Evolutionary conservation across 64 coral and sea anemone species (phyloP).

Genomic region (Acropora yongei): DNA sequence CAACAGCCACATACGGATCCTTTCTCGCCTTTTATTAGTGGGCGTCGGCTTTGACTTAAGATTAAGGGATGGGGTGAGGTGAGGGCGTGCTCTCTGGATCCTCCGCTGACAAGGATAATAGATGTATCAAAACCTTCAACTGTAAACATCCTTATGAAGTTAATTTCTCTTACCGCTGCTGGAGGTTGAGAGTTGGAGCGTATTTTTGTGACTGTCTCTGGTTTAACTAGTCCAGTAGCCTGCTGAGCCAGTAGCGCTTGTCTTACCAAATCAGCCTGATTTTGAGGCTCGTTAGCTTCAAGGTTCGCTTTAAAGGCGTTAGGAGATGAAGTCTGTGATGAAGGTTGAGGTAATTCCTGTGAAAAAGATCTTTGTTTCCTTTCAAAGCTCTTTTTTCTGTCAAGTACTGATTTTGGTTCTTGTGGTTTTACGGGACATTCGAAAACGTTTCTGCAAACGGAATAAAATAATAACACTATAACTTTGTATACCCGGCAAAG

Average conservation of each 20-base stretch:
- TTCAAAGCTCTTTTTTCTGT: slow-evolving; percentile 16
- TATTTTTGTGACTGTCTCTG: background rate
- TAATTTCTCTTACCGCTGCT: background rate
- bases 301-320: background rate
- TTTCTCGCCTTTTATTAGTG: too few species aligned
- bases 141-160: background rate
- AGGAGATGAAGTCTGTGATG: background rate
- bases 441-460: slow-evolving; percentile 1
- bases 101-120: too few species aligned
- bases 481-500: too few species aligned
- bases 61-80: too few species aligned
- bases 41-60: too few species aligned
- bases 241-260: slow-evolving; percentile 9
- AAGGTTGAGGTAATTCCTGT: background rate
- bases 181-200: background rate
- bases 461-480: background rate
- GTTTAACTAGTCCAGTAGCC: slow-evolving; percentile 21
- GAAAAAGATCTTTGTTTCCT: background rate
- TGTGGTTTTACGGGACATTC: slow-evolving; percentile 26
- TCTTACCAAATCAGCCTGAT: slow-evolving; percentile 38
- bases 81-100: too few species aligned
- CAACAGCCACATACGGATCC: too few species aligned
- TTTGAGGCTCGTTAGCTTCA: slow-evolving; percentile 32
- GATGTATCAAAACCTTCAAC: too few species aligned
- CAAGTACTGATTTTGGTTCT: background rate